phyloP scores from a whole-genome alignment of 2,888 invertebrate genomes.

The Teinopalpus imperialis region DNA sequence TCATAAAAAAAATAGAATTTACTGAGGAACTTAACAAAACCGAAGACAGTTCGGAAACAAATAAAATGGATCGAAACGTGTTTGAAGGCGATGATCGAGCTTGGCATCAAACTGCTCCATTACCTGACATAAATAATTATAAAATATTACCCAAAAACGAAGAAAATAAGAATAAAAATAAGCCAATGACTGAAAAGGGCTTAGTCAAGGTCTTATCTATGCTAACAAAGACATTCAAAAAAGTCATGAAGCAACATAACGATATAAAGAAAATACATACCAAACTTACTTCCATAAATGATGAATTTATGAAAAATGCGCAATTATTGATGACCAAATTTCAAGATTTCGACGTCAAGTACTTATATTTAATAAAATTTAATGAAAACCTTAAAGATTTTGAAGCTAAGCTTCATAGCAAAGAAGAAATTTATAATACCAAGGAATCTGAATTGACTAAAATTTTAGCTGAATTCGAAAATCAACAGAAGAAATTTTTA shows the following conservation, averaged over 20 bases:
- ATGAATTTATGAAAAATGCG: slow-evolving; percentile 50
- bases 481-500: slow-evolving; percentile 65
- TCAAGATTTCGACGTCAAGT: slow-evolving; percentile 59
- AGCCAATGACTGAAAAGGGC: slow-evolving; percentile 57
- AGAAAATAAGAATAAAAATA: slow-evolving; percentile 38
- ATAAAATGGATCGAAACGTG: slow-evolving; percentile 43
- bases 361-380: slow-evolving; percentile 46
- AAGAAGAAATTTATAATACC: slow-evolving; percentile 45
- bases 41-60: slow-evolving; percentile 30
- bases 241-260: slow-evolving; percentile 63
- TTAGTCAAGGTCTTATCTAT: slow-evolving; percentile 64
- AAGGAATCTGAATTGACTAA: slow-evolving; percentile 54
- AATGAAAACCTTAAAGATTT: slow-evolving; percentile 49
- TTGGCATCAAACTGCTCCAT: slow-evolving; percentile 52
- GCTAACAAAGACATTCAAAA: slow-evolving; percentile 68
- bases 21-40: slow-evolving; percentile 44
- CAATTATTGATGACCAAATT: slow-evolving; percentile 46
- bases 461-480: slow-evolving; percentile 60
- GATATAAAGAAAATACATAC: slow-evolving; percentile 59
- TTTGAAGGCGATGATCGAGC: slow-evolving; percentile 47
- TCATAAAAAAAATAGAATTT: slow-evolving; percentile 44
- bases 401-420: slow-evolving; percentile 43
- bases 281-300: slow-evolving; percentile 46
- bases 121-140: slow-evolving; percentile 43
- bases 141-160: slow-evolving; percentile 48